These are phyloP conservation scores for Proteles cristata DNA, from an alignment of 2,113 vertebrate species.

Conservation along the genomic window DNA sequence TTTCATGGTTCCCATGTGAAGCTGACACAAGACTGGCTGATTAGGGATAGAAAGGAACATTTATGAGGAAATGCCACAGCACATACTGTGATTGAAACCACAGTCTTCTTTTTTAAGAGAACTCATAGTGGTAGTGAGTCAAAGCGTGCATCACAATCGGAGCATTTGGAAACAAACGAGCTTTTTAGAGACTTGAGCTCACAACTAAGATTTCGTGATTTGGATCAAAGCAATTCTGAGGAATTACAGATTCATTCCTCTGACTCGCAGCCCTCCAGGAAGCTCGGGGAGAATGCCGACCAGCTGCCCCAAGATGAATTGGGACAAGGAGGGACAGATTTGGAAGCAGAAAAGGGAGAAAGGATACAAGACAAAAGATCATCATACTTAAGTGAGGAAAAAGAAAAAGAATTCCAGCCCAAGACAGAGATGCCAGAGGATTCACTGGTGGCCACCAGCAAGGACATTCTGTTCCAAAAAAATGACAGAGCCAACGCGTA, in stretches of 20 bases:
- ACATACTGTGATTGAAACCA: neutral
- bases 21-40: neutral
- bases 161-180: neutral
- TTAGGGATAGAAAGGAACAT: neutral
- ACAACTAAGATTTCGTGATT: neutral
- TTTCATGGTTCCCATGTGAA: neutral
- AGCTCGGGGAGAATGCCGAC: fast-evolving
- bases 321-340: neutral
- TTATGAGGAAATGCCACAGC: neutral
- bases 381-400: neutral
- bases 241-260: fast-evolving
- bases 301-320: fast-evolving
- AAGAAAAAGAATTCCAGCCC: neutral
- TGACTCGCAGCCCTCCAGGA: fast-evolving
- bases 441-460: constrained; percentile 87
- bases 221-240: neutral
- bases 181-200: neutral
- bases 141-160: neutral
- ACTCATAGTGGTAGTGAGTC: neutral
- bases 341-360: neutral
- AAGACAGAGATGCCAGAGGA: neutral
- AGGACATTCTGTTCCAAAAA: constrained; percentile 83
- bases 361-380: fast-evolving
- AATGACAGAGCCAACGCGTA: constrained; percentile 62
- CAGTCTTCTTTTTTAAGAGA: neutral